Conservation (phyloP, 2,113 vertebrate genomes). For the Dipodomys ordii region DNA sequence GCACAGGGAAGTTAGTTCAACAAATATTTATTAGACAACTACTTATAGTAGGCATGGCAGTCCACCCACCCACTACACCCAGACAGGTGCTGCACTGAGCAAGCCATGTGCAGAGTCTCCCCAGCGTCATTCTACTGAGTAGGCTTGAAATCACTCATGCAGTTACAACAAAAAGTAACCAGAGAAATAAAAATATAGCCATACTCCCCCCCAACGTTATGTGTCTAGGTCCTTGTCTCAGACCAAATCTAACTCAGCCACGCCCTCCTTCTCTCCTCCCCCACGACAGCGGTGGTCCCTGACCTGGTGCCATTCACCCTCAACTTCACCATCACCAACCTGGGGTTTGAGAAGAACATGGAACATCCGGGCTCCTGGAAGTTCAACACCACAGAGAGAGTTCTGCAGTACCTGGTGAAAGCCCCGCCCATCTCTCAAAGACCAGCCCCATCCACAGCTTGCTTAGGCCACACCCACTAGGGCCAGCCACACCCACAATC, state of each 20-base stretch:
- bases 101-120: background rate
- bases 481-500: background rate
- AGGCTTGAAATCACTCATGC: background rate
- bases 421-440: background rate
- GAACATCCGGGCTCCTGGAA: conserved; percentile 51
- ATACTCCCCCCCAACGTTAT: too few species aligned
- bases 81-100: too few species aligned
- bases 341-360: conserved; percentile 77
- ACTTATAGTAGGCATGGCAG: background rate
- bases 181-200: background rate
- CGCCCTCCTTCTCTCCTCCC: background rate
- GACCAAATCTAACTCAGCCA: background rate
- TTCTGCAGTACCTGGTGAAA: conserved; percentile 78
- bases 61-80: background rate
- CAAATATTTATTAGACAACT: background rate
- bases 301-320: conserved; percentile 71
- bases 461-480: background rate
- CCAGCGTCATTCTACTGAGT: background rate
- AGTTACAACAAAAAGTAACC: background rate
- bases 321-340: conserved; percentile 84
- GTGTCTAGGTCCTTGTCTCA: background rate
- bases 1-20: background rate
- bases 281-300: background rate
- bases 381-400: conserved; percentile 65
- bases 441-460: too few species aligned